phyloP scores from a whole-genome alignment of 2,797 vertebrate genomes.

The Ctenochaetus hawaiiensis region DNA sequence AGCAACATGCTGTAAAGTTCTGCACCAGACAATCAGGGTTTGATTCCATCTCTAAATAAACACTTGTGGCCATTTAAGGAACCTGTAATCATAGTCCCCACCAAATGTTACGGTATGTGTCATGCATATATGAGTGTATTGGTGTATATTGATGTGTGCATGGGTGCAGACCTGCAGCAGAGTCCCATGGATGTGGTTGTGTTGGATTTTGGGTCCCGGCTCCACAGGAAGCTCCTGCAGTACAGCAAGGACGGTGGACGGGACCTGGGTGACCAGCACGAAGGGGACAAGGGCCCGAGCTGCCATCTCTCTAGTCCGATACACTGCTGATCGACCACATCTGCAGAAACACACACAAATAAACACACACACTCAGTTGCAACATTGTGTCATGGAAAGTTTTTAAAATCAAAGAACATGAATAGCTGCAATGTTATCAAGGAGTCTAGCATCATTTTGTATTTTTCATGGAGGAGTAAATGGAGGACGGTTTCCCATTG shows the following conservation, averaged over 20 bases:
- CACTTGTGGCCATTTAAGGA: conserved; percentile 25
- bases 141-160: conserved; percentile 23
- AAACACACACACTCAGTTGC: conserved; percentile 3
- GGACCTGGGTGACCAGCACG: conserved; percentile 87
- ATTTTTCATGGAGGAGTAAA: not conserved
- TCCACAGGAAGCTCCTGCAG: conserved; percentile 86
- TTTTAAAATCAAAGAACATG: not conserved
- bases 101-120: conserved; percentile 1
- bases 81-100: conserved; percentile 20
- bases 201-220: conserved; percentile 78
- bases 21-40: not conserved
- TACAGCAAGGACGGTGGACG: conserved; percentile 79
- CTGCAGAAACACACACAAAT: conserved; percentile 72
- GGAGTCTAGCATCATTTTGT: not conserved
- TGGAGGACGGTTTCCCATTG: conserved; percentile 15
- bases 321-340: conserved; percentile 90
- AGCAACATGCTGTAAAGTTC: not conserved
- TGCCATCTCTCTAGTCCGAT: conserved; percentile 93
- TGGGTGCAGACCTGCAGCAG: conserved; percentile 90
- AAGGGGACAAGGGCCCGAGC: conserved; percentile 95
- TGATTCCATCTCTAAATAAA: conserved; percentile 29
- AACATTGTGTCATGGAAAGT: conserved; percentile 10
- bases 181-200: conserved; percentile 92
- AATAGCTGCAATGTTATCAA: not conserved
- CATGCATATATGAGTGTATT: conserved; percentile 21